Base-by-base conservation (phyloP, 2,888 invertebrate genomes). In the Caenorhabditis sp. region DNA sequence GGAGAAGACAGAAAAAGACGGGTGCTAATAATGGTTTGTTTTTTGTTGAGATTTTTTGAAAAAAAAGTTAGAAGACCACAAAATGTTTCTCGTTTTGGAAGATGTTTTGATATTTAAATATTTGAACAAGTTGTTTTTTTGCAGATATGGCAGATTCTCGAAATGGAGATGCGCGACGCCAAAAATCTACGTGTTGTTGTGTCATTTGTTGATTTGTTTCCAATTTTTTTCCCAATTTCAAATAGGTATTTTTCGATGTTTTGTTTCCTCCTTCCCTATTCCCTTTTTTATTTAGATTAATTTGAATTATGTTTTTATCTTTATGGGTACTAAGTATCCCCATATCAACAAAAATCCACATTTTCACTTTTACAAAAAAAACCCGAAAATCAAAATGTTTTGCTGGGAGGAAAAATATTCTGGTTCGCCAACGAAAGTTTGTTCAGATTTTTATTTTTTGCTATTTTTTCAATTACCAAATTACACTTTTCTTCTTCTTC, bases 161-260 rank as follows among this genome's bases (percentile, higher is more conserved):
- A 54, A 68, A 73, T 57, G 72, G 67, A 6, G 76, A 76, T 27
- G 49, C 60, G 2, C 43, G 68, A 36, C 59, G 75, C n/a, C 68
- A 77, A 24, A 81, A 81, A 53, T 70, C 76, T 17, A 74, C 70
- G 24, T 81, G 81, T 67, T 81, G 81, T 59, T 81, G 81, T 69
- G 75, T 79, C 51, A 81, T 81, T 31, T 76, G 79, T 68, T 81
- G 67, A 76, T 14, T 51, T 19, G 1, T 51, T 23, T n/a, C n/a
- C n/a, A n/a, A n/a, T n/a, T 12, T 19, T 51, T 51, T 51, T 23
- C 21, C 3, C 21, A 1, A 21, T 23, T 23, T 51, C 12, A 51
- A 23, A 10, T 51, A 51, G 51, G 51, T 51, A 51, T 51, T 17
- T 51, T 1, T 43, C 31, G 4, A n/a, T n/a, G 36, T 36, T 36